Conservation (phyloP, 2,888 invertebrate genomes). For the Pycnomerus fuliginosus region DNA sequence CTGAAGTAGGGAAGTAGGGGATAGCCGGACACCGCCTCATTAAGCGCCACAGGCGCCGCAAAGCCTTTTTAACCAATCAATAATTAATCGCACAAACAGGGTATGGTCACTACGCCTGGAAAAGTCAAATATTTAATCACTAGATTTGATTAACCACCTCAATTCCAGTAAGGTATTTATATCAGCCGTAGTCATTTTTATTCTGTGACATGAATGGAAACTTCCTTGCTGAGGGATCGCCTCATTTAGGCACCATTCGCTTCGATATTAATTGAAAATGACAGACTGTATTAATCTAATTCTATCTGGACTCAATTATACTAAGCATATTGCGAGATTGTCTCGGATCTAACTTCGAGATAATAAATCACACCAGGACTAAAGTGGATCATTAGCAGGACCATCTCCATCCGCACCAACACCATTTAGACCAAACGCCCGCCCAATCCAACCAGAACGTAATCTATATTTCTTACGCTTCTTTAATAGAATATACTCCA, state of each 20-base stretch:
- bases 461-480: too few species aligned
- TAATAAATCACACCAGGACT: constrained; percentile 34
- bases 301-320: constrained; percentile 41
- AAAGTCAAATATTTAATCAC: constrained; percentile 11
- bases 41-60: constrained; percentile 36
- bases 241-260: constrained; percentile 48
- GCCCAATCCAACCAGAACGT: too few species aligned
- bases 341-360: constrained; percentile 29
- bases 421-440: too few species aligned
- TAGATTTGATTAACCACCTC: background rate
- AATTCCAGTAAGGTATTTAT: constrained; percentile 44
- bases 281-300: constrained; percentile 51
- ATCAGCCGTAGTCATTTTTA: constrained; percentile 52
- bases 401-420: constrained; percentile 34
- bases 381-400: constrained; percentile 35
- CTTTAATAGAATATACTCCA: too few species aligned
- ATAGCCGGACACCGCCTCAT: constrained; percentile 27
- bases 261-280: constrained; percentile 52
- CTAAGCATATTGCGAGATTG: constrained; percentile 39
- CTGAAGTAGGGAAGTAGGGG: constrained; percentile 24
- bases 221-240: constrained; percentile 45
- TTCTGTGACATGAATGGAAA: constrained; percentile 51
- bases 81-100: constrained; percentile 32
- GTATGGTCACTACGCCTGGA: constrained; percentile 15
- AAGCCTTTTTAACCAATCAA: constrained; percentile 39